Conservation (phyloP, 2,888 invertebrate genomes). For the Merodon equestris region DNA sequence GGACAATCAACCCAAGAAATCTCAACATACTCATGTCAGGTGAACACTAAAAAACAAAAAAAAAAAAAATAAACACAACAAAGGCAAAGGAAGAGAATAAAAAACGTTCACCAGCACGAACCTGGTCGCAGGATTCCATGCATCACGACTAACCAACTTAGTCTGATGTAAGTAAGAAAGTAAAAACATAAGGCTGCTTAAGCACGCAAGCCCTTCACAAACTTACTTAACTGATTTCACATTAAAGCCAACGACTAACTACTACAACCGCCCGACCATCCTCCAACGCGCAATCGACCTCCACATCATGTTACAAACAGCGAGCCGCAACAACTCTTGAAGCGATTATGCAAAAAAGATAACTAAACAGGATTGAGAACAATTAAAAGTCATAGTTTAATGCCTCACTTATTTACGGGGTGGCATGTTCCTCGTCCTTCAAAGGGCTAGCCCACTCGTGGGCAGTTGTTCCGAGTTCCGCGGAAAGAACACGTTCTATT, state of each 20-base stretch:
- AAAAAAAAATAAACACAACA: too few species aligned
- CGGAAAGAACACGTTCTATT: neutral
- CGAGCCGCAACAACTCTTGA: neutral
- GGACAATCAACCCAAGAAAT: too few species aligned
- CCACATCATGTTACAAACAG: neutral
- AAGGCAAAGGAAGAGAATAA: too few species aligned
- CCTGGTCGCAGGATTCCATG: too few species aligned
- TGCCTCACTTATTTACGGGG: conserved; percentile 50
- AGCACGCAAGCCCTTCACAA: neutral
- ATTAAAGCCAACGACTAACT: neutral
- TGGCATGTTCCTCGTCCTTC: too few species aligned
- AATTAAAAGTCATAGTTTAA: conserved; percentile 50
- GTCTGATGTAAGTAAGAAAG: too few species aligned
- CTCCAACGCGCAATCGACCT: neutral
- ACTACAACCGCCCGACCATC: neutral
- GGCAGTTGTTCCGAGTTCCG: neutral
- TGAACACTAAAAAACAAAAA: too few species aligned
- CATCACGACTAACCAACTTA: too few species aligned
- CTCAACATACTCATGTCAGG: too few species aligned
- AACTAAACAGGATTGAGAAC: conserved; percentile 41
- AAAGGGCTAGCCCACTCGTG: neutral
- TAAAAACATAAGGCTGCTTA: neutral
- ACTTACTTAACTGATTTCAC: neutral
- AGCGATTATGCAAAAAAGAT: conserved; percentile 47
- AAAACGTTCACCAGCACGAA: too few species aligned